Evolutionary conservation across 2,113 vertebrate genomes (phyloP).

Genomic region (Excalfactoria chinensis): DNA sequence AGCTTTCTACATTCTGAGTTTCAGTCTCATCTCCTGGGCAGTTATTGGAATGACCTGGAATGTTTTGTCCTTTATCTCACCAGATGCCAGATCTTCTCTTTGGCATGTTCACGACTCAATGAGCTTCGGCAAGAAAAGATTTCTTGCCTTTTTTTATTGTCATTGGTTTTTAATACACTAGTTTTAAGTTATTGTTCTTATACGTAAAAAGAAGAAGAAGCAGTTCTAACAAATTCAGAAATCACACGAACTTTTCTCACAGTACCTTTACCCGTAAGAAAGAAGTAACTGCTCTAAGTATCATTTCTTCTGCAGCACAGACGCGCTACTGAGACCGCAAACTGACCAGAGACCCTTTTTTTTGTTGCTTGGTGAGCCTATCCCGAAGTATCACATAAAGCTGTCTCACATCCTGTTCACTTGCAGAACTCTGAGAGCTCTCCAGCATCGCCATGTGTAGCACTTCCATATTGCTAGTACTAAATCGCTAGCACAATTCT

Average conservation of each 20-base stretch:
- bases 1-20: neutral
- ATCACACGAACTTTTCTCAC: neutral
- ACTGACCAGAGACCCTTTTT: neutral
- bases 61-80: neutral
- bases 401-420: neutral
- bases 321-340: rapidly evolving
- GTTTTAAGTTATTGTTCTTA: neutral
- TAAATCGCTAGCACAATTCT: neutral
- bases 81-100: neutral
- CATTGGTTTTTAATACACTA: neutral
- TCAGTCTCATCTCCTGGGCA: neutral
- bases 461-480: neutral
- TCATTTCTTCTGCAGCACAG: neutral
- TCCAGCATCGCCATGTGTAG: neutral
- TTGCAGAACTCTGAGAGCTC: neutral
- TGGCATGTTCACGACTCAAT: neutral
- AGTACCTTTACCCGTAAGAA: neutral
- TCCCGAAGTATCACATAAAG: neutral
- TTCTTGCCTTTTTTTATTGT: neutral
- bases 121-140: neutral
- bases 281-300: neutral
- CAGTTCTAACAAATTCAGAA: neutral
- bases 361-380: neutral
- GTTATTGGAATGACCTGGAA: neutral
- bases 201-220: neutral